Conservation (phyloP, 2,113 vertebrate genomes). For the Barbus barbus region DNA sequence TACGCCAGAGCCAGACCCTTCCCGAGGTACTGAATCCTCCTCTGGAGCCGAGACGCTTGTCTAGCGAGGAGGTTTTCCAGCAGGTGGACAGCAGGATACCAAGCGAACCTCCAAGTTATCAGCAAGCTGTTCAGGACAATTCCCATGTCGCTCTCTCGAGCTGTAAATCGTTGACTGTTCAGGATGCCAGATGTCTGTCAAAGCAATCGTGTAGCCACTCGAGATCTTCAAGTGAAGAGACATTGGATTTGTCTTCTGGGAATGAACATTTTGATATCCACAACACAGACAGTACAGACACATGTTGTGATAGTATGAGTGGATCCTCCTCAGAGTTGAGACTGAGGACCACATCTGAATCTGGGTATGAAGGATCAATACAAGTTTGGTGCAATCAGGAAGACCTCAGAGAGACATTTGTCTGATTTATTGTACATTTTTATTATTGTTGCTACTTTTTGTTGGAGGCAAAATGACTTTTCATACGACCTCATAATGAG, state of each 20-base stretch:
- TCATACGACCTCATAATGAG: conserved; percentile 14
- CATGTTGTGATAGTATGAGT: conserved; percentile 51
- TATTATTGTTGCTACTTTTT: conserved; percentile 11
- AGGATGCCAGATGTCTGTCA: conserved; percentile 65
- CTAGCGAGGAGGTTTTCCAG: conserved; percentile 75
- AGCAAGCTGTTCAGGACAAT: conserved; percentile 74
- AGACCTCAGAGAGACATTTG: conserved; percentile 79
- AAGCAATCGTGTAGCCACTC: conserved; percentile 44
- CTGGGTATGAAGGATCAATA: conserved; percentile 59
- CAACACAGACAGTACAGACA: conserved; percentile 14
- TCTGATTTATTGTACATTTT: conserved; percentile 65
- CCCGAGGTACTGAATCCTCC: conserved; percentile 54
- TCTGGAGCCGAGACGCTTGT: conserved; percentile 52
- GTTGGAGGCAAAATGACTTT: not conserved
- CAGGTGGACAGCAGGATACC: conserved; percentile 72
- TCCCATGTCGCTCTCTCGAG: conserved; percentile 29
- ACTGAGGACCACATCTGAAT: conserved; percentile 71
- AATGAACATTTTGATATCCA: not conserved
- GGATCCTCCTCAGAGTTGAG: conserved; percentile 58
- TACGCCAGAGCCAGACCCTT: conserved; percentile 68
- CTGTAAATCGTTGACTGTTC: conserved; percentile 65
- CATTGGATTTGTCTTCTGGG: conserved; percentile 22
- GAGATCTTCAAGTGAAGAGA: conserved; percentile 41
- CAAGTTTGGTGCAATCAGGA: conserved; percentile 70
- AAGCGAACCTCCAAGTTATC: conserved; percentile 78